Base-by-base conservation (phyloP, 2,113 vertebrate genomes). In the Cichladusa arquata region DNA sequence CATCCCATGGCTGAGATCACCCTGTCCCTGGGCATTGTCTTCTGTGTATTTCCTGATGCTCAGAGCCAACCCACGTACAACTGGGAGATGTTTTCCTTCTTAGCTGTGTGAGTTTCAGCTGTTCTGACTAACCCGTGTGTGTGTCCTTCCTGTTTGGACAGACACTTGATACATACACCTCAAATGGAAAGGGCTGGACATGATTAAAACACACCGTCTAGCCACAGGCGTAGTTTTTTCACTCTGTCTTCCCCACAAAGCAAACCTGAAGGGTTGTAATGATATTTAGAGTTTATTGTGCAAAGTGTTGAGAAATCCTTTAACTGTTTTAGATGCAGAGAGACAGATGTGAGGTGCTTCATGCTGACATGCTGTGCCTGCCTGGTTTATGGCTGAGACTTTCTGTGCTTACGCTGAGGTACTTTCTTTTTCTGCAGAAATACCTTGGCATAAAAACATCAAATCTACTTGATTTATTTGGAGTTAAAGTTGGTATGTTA, bases 121-220 rank as follows among this genome's bases (percentile, higher is more conserved):
- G 72, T 93, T 93, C 83, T 2, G 24, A 67, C 61, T 54, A 20
- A 88, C 64, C 88, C 0, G 1, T 74, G 81, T 81, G 65, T 72
- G 73, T 0, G 20, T 79, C 89, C 81, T 92, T 96, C 94, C 96
- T 95, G 91, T 95, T 92, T 97, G 94, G 91, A 91, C 77, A 79
- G 88, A 91, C 12, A 95, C 53, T 95, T 89, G 86, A 92, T 95
- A 79, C 54, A 5, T 33, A 61, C 89, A 95, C 94, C 91, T 96
- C 95, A 76, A 6, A 86, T 48, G 50, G 87, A 74, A 92, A 79
- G 48, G 81, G 78, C 81, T 95, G 92, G 70, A 95, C 42, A 2
- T 72, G 84, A 95, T 92, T 95, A 91, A 94, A 94, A 61, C 33
- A 58, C 58, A 67, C 48, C 31, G 9, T 57, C 53, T 22, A 74